Evolutionary conservation across 2,113 vertebrate genomes (phyloP), one percentile per base, ranked within the genome.

Genomic region (Cisticola juncidis): DNA sequence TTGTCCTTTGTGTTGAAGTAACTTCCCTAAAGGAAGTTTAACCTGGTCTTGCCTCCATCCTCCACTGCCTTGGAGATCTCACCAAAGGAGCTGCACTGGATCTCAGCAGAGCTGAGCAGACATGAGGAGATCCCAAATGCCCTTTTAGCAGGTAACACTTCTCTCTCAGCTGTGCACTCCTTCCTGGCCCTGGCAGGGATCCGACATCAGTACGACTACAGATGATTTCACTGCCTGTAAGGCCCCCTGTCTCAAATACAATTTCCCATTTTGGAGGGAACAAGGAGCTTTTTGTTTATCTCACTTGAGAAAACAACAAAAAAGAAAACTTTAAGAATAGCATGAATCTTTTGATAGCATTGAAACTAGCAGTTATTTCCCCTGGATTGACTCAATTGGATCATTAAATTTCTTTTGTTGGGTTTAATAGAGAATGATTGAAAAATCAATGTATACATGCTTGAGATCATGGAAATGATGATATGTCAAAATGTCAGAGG

Each of bases 401-500:
- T 95, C 88, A 97, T 97, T 97, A 96, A 93, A 92, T 97, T 97
- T 97, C 96, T 96, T 98, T 97, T 96, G 97, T 83, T 97, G 72
- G 56, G 18, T 97, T 97, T 97, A 97, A 96, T 97, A 96, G 96
- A 94, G 71, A 92, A 97, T 96, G 96, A 96, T 97, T 97, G 97
- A 95, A 97, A 93, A 98, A 98, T 97, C 97, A 97, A 98, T 96
- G 81, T 96, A 96, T 95, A 96, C 95, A 96, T 97, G 87, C 90
- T 94, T 97, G 71, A 95, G 92, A 97, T 97, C 90, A 97, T 95
- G 94, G 92, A 97, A 97, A 96, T 96, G 88, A 97, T 96, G 93
- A 94, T 96, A 96, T 95, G 96, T 98, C 97, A 98, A 98, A 97
- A 96, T 98, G 98, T 98, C 97, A 97, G 36, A 95, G 86, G 81